Conservation (phyloP, 2,797 vertebrate genomes). For the Acanthornis magna region DNA sequence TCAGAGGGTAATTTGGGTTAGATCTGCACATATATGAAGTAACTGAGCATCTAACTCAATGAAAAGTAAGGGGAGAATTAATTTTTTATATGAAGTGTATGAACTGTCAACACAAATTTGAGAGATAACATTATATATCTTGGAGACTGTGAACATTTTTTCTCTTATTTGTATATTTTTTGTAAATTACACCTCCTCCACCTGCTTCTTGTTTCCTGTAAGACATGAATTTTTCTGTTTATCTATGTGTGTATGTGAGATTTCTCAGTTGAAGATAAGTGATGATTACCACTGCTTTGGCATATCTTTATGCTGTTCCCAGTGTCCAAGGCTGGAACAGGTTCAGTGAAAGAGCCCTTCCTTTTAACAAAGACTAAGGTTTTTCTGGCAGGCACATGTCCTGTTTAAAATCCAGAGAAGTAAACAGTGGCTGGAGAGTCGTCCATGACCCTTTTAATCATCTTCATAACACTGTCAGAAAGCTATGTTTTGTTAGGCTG, state of each 20-base stretch:
- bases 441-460: background rate
- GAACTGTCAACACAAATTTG: background rate
- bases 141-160: background rate
- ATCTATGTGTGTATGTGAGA: background rate
- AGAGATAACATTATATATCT: background rate
- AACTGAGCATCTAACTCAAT: background rate
- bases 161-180: background rate
- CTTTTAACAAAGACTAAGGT: background rate
- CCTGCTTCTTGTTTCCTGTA: background rate
- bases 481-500: background rate
- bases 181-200: accelerated
- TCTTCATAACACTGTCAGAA: background rate
- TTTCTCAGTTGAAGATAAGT: background rate
- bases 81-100: background rate
- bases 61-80: background rate
- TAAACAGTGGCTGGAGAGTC: background rate
- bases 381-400: background rate
- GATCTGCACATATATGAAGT: background rate
- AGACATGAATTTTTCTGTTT: background rate
- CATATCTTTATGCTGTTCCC: background rate
- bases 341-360: background rate
- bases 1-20: background rate
- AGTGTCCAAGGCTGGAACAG: background rate
- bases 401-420: background rate
- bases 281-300: background rate